Evolutionary conservation across 1,140 invertebrate genomes (phyloP).

Genomic region (Pseudachorutes palmiensis): DNA sequence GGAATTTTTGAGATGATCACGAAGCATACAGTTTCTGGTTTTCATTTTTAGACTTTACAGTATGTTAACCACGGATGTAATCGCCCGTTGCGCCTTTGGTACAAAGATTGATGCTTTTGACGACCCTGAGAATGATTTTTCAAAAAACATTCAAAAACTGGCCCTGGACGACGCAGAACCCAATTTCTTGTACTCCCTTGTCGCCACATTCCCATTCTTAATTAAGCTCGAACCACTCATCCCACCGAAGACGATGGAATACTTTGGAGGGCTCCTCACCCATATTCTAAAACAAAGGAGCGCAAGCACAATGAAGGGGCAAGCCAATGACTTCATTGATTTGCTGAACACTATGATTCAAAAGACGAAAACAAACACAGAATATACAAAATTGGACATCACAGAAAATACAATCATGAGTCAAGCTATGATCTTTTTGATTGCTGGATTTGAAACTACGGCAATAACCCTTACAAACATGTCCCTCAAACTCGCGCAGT

Average conservation of each 20-base stretch:
- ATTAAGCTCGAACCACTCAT: constrained; percentile 10
- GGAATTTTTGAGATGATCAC: not conserved
- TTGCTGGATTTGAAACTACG: constrained; percentile 39
- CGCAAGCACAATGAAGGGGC: not conserved
- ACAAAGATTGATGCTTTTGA: constrained; percentile 17
- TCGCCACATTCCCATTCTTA: constrained; percentile 23
- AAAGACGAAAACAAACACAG: constrained; percentile 15
- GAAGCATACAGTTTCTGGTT: constrained; percentile 6
- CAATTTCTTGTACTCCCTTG: not conserved
- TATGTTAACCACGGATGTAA: constrained; percentile 18
- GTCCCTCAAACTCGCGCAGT: constrained; percentile 30
- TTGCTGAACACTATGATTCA: constrained; percentile 21
- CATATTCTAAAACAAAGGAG: constrained; percentile 9
- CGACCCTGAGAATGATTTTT: constrained; percentile 31
- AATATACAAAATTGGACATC: constrained; percentile 25
- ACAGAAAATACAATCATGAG: constrained; percentile 32
- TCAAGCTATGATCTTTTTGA: constrained; percentile 38
- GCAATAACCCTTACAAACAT: constrained; percentile 30
- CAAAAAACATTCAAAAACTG: constrained; percentile 11
- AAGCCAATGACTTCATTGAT: constrained; percentile 29
- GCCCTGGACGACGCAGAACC: not conserved
- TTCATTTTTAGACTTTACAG: constrained; percentile 13
- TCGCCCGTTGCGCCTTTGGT: constrained; percentile 26
- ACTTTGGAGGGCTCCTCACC: constrained; percentile 19
- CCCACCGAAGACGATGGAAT: not conserved